Percentiles rank a stretch among this genome's conserved stretches.
These are phyloP conservation scores for Oryctes rhinoceros DNA, from an alignment of 1,140 invertebrate genomes.

Conservation along the genomic window DNA sequence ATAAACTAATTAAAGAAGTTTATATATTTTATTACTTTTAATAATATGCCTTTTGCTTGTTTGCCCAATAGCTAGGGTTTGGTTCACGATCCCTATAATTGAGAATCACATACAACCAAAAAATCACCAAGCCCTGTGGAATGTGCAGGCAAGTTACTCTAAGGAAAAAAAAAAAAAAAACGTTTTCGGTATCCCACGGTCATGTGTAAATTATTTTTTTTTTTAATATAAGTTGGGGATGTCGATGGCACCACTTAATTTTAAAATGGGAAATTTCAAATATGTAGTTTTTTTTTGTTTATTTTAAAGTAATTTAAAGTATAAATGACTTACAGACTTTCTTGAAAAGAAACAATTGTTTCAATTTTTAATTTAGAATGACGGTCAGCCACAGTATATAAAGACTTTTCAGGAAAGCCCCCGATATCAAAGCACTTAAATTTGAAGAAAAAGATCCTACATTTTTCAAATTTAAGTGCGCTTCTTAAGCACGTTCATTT, in stretches of 20 bases:
- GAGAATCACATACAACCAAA: slow-evolving; percentile 48
- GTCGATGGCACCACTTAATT: neutral
- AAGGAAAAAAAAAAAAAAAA: slow-evolving; percentile 25
- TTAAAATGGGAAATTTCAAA: slow-evolving; percentile 20
- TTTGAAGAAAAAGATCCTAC: neutral
- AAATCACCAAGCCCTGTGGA: slow-evolving; percentile 58
- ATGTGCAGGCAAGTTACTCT: slow-evolving; percentile 56
- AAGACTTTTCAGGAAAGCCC: neutral
- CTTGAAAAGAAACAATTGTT: neutral
- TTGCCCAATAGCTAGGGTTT: slow-evolving; percentile 62
- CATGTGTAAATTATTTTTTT: neutral
- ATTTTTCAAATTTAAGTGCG: slow-evolving; percentile 19
- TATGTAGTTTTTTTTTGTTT: neutral
- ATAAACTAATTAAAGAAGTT: slow-evolving; percentile 15
- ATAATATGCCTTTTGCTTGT: slow-evolving; percentile 56
- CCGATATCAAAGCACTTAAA: neutral
- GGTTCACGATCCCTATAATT: slow-evolving; percentile 57
- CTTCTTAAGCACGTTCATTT: neutral
- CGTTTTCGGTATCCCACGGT: too few relatives aligned
- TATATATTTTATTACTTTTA: slow-evolving; percentile 40
- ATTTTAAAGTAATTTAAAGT: neutral
- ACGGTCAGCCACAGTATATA: neutral
- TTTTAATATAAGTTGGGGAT: neutral
- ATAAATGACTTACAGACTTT: neutral
- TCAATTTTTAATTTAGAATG: neutral